A percentile compares a stretch with the other conserved stretches of the same genome.
Evolutionary conservation across 2,888 invertebrate species (phyloP).

Genomic region (Coleophora deauratella): DNA sequence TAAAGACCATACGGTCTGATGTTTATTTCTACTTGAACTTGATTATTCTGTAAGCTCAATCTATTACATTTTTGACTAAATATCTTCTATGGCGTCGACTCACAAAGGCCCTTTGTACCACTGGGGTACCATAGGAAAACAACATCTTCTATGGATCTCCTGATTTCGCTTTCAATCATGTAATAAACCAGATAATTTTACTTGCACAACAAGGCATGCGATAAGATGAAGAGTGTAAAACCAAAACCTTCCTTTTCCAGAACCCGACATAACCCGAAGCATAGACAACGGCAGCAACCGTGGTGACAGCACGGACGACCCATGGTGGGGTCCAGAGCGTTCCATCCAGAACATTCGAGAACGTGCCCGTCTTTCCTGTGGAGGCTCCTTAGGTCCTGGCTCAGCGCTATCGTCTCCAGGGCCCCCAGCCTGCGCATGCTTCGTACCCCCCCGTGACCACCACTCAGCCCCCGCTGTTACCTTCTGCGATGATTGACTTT

Average conservation of each 20-base stretch:
- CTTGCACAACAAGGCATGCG: no score
- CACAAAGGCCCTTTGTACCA: no score
- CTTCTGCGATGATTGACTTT: conserved; percentile 72
- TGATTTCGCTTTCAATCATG: no score
- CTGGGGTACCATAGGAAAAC: no score
- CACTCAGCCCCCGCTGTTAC: conserved; percentile 77
- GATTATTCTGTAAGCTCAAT: no score
- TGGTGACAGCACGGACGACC: conserved; percentile 25
- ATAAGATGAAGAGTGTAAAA: no score
- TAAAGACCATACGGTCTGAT: no score
- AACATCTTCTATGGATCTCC: no score
- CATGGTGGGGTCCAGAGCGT: conserved; percentile 41
- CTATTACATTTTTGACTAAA: no score
- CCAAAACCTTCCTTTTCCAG: conserved; percentile 23
- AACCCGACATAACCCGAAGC: conserved; percentile 35
- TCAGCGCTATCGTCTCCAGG: conserved; percentile 61
- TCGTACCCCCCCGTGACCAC: conserved; percentile 58
- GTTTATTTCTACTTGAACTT: no score
- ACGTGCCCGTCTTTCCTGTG: conserved; percentile 56
- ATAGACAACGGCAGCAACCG: conserved; percentile 27
- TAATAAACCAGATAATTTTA: no score
- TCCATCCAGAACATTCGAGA: conserved; percentile 51
- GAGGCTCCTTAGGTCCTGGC: conserved; percentile 51
- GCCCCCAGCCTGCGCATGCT: conserved; percentile 59
- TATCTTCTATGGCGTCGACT: no score